Conservation (phyloP, 92 coral and sea anemone species). For the Paragorgia papillata region DNA sequence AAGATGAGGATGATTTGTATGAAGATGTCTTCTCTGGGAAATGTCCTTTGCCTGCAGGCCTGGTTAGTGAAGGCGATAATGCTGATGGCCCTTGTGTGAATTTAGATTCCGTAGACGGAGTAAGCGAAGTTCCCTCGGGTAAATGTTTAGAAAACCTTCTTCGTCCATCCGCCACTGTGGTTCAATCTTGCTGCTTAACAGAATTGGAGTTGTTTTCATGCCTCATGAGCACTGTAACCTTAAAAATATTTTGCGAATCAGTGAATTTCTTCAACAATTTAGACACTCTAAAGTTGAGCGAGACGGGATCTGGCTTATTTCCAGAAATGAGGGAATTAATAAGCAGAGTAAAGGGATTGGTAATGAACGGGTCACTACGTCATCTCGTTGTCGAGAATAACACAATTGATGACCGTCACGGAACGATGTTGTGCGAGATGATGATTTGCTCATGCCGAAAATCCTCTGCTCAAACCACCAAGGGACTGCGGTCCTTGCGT, state of each 20-base stretch:
- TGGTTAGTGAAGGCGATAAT: too few species aligned
- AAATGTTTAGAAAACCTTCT: not conserved
- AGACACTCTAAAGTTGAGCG: constrained; percentile 47
- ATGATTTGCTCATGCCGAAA: constrained; percentile 40
- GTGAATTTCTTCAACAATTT: constrained; percentile 50
- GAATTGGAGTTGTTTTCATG: constrained; percentile 57
- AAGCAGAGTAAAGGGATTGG: constrained; percentile 47
- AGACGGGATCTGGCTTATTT: constrained; percentile 54
- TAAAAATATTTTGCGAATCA: constrained; percentile 49
- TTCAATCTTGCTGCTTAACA: not conserved
- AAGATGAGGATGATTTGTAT: not conserved
- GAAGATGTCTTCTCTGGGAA: not conserved
- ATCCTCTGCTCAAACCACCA: not conserved
- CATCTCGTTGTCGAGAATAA: constrained; percentile 45
- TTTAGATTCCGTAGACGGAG: not conserved
- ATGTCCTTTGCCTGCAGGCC: too few species aligned
- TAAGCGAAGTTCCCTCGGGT: not conserved
- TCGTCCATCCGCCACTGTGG: not conserved
- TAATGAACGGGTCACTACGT: constrained; percentile 51
- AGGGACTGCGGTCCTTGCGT: constrained; percentile 21
- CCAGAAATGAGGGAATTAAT: constrained; percentile 52
- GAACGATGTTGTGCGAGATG: constrained; percentile 47
- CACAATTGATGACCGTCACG: constrained; percentile 55
- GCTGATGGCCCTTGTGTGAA: too few species aligned
- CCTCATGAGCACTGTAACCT: constrained; percentile 42